Conservation (phyloP, 30 jellyfish, hydroid and myxozoan genomes). For the Turritopsis rubra region DNA sequence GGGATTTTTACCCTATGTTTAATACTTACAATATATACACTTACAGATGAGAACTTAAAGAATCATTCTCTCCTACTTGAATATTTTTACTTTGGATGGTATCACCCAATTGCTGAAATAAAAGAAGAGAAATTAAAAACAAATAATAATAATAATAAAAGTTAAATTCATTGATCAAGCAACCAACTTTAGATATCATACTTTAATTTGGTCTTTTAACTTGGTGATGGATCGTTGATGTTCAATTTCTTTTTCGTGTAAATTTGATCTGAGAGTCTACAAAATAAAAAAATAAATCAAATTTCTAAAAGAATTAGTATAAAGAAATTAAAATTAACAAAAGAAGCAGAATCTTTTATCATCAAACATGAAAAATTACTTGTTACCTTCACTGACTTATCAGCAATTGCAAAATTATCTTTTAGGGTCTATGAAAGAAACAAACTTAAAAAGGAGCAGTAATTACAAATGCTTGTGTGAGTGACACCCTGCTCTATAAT, state of each 20-base stretch:
- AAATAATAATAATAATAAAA: neutral
- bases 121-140: neutral
- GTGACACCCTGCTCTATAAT: too few species aligned
- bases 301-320: neutral
- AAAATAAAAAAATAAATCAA: too few species aligned
- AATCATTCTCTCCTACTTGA: constrained; percentile 26
- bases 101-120: constrained; percentile 44
- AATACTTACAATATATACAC: neutral
- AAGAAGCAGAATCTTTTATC: neutral
- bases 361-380: neutral
- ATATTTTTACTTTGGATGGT: constrained; percentile 44
- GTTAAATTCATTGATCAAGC: neutral
- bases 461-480: too few species aligned
- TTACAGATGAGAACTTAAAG: neutral
- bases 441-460: neutral
- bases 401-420: neutral
- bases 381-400: neutral
- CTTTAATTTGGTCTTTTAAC: constrained; percentile 69
- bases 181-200: constrained; percentile 8
- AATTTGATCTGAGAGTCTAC: neutral
- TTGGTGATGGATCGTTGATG: constrained; percentile 47
- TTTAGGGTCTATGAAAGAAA: neutral
- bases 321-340: neutral
- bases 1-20: neutral
- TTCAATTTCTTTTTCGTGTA: constrained; percentile 64